Percentiles rank a stretch among this genome's conserved stretches.
These are phyloP conservation scores for Zophobas atratus DNA, from an alignment of 1,140 invertebrate species.

Conservation along the genomic window DNA sequence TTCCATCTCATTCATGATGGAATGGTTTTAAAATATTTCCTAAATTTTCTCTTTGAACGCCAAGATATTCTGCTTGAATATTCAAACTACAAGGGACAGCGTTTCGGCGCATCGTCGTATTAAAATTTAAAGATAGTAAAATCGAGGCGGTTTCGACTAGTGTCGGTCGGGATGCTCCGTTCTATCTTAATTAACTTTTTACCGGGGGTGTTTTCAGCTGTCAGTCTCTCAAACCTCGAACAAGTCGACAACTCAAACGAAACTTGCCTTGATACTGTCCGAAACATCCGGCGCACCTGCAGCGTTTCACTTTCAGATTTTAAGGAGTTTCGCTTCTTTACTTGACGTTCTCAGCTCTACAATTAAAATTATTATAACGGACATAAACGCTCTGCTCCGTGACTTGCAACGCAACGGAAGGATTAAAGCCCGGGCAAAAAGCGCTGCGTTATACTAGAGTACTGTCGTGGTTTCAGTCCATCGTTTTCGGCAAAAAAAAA, in stretches of 20 bases:
- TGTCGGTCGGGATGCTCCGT: constrained; percentile 11
- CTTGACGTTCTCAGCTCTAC: too few species aligned
- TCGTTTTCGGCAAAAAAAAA: too few species aligned
- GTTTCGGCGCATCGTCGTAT: constrained; percentile 19
- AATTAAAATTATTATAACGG: too few species aligned
- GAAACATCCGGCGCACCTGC: too few species aligned
- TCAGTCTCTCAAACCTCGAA: constrained; percentile 1
- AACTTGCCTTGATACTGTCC: too few species aligned
- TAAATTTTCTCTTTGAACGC: constrained; percentile 27
- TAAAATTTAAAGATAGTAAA: constrained; percentile 36
- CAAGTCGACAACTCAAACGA: not conserved
- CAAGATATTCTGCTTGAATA: constrained; percentile 30
- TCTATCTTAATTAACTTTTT: constrained; percentile 36
- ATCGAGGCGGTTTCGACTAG: constrained; percentile 5
- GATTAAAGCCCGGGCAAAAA: too few species aligned
- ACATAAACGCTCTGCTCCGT: too few species aligned
- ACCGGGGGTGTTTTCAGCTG: constrained; percentile 16
- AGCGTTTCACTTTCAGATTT: too few species aligned
- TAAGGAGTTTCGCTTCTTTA: not conserved
- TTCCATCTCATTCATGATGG: constrained; percentile 33
- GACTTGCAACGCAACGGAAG: too few species aligned
- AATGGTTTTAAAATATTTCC: constrained; percentile 24
- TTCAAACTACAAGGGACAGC: constrained; percentile 35
- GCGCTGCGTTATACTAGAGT: too few species aligned
- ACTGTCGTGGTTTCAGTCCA: too few species aligned